Evolutionary conservation across 2,888 invertebrate species (phyloP), one percentile per base, ranked within the genome.

Genomic region (Augochlorella aurata): DNA sequence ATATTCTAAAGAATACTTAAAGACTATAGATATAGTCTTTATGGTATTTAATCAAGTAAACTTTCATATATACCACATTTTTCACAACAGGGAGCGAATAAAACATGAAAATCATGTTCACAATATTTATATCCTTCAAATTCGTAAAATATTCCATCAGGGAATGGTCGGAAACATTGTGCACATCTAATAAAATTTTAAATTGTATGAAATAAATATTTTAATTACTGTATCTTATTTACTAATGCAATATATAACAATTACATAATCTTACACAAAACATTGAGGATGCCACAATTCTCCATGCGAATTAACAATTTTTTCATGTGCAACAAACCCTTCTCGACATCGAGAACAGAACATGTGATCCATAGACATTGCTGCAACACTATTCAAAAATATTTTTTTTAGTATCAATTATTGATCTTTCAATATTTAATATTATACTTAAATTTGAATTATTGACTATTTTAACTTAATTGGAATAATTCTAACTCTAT

Each of bases 101-200:
- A 94, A 38, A 99, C 99, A 94, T 99, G 99, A 93, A 99, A 99
- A 94, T 99, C 99, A 93, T 98, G 98, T 94, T 99, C 99, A 92
- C 99, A 99, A 94, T 99, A 99, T 94, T 99, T 99, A 86, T 99
- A 96, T 0, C 99, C 99, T 94, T 99, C 99, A 94, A 99, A 99
- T 95, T 99, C 99, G 94, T 99, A 99, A 94, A 99, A 99, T 69
- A 98, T 96, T 74, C 99, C 99, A 92, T 99, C 99, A 82, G 98
- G 98, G 93, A 99, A 99, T 67, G 98, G 97, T 81, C 99, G 97
- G 94, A 99, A 99, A 93, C 99, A 99, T 94, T 99, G 99, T 1
- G 99, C 99, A 94, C 99, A 99, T 44, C 99, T 98, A 90, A 76
- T 71, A 77, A 83, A 83, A 74, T 52, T 18, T 50, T 50, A 61